Percentiles rank a stretch among this genome's conserved stretches.
Conservation (phyloP, 2,888 invertebrate species). For the Heliconius erato region DNA sequence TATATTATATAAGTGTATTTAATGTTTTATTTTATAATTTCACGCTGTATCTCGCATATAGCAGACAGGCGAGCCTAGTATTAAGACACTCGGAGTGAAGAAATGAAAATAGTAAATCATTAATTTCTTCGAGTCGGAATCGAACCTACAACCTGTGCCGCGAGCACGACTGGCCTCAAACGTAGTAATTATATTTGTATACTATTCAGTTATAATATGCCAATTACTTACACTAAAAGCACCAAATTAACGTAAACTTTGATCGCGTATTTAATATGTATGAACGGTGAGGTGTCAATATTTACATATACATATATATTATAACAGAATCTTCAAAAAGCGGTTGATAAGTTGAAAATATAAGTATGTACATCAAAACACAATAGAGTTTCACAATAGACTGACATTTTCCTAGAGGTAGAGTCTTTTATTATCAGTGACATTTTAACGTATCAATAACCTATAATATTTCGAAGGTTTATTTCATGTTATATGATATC, state of each 20-base stretch:
- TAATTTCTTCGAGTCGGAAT: too few species aligned
- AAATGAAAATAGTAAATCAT: too few species aligned
- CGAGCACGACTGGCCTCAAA: background rate
- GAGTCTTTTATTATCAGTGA: conserved; percentile 13
- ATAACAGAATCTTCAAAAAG: background rate
- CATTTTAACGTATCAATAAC: conserved; percentile 22
- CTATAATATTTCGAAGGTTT: conserved; percentile 17
- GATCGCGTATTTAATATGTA: background rate
- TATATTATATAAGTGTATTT: too few species aligned
- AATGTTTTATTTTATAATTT: too few species aligned
- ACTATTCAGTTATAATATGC: background rate
- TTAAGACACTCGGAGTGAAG: too few species aligned
- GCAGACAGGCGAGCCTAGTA: too few species aligned
- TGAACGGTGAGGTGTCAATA: too few species aligned
- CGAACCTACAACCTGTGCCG: too few species aligned
- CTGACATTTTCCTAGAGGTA: conserved; percentile 5
- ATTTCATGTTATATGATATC: conserved; percentile 1
- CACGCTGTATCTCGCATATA: too few species aligned
- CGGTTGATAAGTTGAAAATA: conserved; percentile 1
- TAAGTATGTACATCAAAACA: background rate
- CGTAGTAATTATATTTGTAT: background rate
- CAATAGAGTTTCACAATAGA: conserved; percentile 11
- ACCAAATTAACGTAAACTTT: background rate
- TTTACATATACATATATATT: too few species aligned
- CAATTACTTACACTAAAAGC: conserved; percentile 6